phyloP scores from a whole-genome alignment of 2,797 vertebrate genomes.

The Mormyrops boulengeri region DNA sequence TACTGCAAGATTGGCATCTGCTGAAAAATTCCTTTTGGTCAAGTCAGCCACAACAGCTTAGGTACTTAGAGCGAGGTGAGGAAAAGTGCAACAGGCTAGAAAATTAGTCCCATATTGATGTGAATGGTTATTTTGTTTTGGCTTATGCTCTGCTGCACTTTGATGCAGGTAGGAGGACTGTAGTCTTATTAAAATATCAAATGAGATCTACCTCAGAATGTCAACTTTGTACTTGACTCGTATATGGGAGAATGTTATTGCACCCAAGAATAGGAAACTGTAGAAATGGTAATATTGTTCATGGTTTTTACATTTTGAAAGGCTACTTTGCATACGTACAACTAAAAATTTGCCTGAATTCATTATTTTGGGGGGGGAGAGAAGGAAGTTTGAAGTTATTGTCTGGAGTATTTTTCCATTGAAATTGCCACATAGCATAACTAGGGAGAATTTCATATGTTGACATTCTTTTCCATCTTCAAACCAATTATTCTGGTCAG shows the following conservation, averaged over 20 bases:
- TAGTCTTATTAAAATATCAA: conserved; percentile 23
- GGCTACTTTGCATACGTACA: not conserved
- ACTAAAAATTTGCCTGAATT: not conserved
- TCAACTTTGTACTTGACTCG: conserved; percentile 26
- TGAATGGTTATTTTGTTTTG: not conserved
- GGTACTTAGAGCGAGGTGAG: not conserved
- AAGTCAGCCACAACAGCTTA: not conserved
- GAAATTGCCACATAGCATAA: conserved; percentile 15
- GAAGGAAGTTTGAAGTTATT: conserved; percentile 28
- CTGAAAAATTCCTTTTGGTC: not conserved
- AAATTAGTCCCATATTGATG: not conserved
- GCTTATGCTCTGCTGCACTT: not conserved
- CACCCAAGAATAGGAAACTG: conserved; percentile 14
- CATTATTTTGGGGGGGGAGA: not conserved
- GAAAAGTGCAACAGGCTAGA: not conserved
- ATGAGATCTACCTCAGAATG: conserved; percentile 30
- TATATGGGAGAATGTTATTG: conserved; percentile 15
- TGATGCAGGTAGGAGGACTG: not conserved
- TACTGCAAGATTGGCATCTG: not conserved
- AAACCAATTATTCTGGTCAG: not conserved
- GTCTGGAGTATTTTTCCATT: conserved; percentile 25
- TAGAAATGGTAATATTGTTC: conserved; percentile 11
- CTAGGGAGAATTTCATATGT: conserved; percentile 28
- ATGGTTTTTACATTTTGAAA: not conserved
- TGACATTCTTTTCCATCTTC: conserved; percentile 10